Percentiles rank a stretch among this genome's conserved stretches.
Evolutionary conservation across 2,113 vertebrate genomes (phyloP).

Genomic region (Xiphias gladius): DNA sequence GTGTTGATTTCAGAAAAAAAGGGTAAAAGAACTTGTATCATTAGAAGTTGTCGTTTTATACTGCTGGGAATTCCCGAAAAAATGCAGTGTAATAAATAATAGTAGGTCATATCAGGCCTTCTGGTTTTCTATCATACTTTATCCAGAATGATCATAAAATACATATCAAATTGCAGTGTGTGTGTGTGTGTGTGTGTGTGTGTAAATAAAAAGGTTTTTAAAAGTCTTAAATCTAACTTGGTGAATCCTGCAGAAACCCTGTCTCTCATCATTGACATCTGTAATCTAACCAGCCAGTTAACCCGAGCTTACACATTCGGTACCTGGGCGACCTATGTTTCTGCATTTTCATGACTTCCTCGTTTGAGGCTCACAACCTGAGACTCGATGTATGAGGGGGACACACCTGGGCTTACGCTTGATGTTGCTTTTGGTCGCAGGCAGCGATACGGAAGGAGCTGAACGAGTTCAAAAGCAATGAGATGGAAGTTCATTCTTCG

Average conservation of each 20-base stretch:
- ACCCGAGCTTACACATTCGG: slow-evolving; percentile 14
- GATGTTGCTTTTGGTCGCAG: slow-evolving; percentile 74
- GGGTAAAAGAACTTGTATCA: no score
- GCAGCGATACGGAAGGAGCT: slow-evolving; percentile 98
- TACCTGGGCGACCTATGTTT: slow-evolving; percentile 28
- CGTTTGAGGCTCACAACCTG: slow-evolving; percentile 18
- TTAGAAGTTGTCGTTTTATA: no score
- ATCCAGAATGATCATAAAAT: no score
- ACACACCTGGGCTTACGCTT: slow-evolving; percentile 30
- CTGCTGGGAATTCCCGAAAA: no score
- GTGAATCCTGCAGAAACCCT: background rate
- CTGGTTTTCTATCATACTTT: no score
- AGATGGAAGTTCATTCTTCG: slow-evolving; percentile 98
- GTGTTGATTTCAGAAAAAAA: no score
- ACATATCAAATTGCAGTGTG: no score
- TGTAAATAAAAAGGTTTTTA: background rate
- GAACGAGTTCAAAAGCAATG: slow-evolving; percentile 98
- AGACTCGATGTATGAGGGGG: background rate
- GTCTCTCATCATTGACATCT: background rate
- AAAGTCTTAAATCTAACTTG: background rate
- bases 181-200: no score
- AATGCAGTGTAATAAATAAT: no score
- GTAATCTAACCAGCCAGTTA: background rate
- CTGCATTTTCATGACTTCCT: background rate
- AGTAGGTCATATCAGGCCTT: no score